Evolutionary conservation across 2,113 vertebrate species (phyloP), one percentile per base, ranked within the genome.

Genomic region (Cygnus atratus): DNA sequence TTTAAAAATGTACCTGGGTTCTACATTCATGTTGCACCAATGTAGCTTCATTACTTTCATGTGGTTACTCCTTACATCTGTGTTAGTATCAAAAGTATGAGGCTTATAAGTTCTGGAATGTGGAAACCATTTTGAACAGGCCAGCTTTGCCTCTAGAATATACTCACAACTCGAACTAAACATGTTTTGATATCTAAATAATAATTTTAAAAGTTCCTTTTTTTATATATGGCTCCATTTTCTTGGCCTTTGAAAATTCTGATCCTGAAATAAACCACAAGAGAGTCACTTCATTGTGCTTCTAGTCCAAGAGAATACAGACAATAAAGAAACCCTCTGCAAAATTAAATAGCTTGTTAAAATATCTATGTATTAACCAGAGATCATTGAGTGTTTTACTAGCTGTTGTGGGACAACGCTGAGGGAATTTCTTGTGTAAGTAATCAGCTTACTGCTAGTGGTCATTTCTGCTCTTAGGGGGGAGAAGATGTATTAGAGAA

Each of bases 111-210:
- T 95, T 94, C 68, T 73, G 67, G 48, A 94, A 24, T 28, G 54
- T 14, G 31, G 86, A 88, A 94, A 84, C 22, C 55, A 46, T 43
- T 86, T 57, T 71, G 84, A 94, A 85, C 43, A 95, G 41, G 67
- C 75, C 59, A 55, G 18, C 33, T 89, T 84, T 70, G 70, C 93
- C 93, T 91, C 78, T 70, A 85, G 93, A 41, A 58, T 66, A 37
- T 66, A 58, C 54, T 87, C 19, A 73, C 44, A 95, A 72, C 22
- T 72, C 68, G 65, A 88, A 35, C 26, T 48, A 91, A 95, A 76
- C 74, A 44, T 66, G 54, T 95, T 96, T 93, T 92, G 88, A 84
- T 94, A 90, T 77, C 67, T 88, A n/a, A 88, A 81, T 72, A 71
- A 17, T 77, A 84, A 91, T 95, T 93, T 74, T 59, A 62, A 70